Percentiles rank a stretch among this genome's conserved stretches.
phyloP scores from a whole-genome alignment of 2,888 invertebrate species.

The Monopis laevigella region DNA sequence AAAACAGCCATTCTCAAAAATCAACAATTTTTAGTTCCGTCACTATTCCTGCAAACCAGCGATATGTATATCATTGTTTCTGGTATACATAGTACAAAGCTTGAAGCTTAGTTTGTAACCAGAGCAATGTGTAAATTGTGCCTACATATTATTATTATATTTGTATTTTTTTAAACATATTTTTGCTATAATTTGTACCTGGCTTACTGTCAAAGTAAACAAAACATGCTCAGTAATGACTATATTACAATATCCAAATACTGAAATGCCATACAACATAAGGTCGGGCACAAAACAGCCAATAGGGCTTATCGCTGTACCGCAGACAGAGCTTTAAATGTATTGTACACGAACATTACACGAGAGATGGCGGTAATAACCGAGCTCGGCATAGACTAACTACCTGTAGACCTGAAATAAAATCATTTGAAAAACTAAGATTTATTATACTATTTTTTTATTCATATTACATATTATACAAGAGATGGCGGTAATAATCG shows the following conservation, averaged over 20 bases:
- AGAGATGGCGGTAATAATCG: no score
- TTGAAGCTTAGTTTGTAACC: no score
- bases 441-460: no score
- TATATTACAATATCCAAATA: constrained; percentile 3
- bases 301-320: constrained; percentile 32
- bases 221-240: background rate
- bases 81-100: no score
- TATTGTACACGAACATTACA: constrained; percentile 30
- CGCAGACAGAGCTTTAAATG: constrained; percentile 39
- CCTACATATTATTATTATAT: no score
- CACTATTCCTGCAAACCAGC: no score
- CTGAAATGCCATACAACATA: constrained; percentile 21
- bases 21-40: no score
- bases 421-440: no score
- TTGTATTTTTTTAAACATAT: background rate
- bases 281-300: constrained; percentile 28
- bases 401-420: constrained; percentile 5
- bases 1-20: no score
- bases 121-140: no score
- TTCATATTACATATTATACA: no score
- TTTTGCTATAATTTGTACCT: background rate
- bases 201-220: background rate
- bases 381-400: constrained; percentile 13
- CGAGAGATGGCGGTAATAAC: constrained; percentile 25
- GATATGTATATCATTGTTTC: no score